Percentiles rank a stretch among this genome's conserved stretches.
Conservation (phyloP, 2,888 invertebrate genomes). For the Dolichomitus sp. region DNA sequence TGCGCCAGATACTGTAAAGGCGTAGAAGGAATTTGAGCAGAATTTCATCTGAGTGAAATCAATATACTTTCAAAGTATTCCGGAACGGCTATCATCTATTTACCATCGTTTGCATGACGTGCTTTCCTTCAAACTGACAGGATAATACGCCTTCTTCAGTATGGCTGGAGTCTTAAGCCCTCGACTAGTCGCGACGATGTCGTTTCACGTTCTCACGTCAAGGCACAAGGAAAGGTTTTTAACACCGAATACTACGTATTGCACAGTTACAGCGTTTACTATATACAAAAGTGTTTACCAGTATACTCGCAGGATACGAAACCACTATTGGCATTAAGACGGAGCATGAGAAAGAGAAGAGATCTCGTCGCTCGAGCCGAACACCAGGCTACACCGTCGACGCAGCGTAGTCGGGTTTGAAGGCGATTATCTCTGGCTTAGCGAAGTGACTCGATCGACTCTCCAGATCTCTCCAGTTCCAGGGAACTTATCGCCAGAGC, state of each 20-base stretch:
- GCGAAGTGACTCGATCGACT: constrained; percentile 63
- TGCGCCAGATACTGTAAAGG: not conserved
- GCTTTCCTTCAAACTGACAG: constrained; percentile 49
- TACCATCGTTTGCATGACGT: constrained; percentile 67
- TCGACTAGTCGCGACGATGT: constrained; percentile 54
- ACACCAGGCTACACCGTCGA: constrained; percentile 44
- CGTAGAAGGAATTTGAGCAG: constrained; percentile 14
- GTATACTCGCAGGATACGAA: constrained; percentile 44
- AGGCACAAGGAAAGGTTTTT: constrained; percentile 43
- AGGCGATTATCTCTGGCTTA: constrained; percentile 68
- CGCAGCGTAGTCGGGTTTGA: constrained; percentile 47
- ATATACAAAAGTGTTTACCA: constrained; percentile 42
- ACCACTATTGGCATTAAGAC: constrained; percentile 63
- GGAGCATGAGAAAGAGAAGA: constrained; percentile 37
- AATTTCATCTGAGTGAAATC: constrained; percentile 47
- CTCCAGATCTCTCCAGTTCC: constrained; percentile 56
- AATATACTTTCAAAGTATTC: constrained; percentile 33
- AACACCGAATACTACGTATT: constrained; percentile 35
- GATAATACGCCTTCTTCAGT: constrained; percentile 60
- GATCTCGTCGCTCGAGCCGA: constrained; percentile 45
- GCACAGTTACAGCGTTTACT: constrained; percentile 20
- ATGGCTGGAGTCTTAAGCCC: constrained; percentile 43
- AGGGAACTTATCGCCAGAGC: constrained; percentile 1
- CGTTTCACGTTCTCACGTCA: constrained; percentile 52
- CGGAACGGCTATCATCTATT: constrained; percentile 45